phyloP scores from a whole-genome alignment of 2,113 vertebrate genomes.

The Microcebus jonahi region DNA sequence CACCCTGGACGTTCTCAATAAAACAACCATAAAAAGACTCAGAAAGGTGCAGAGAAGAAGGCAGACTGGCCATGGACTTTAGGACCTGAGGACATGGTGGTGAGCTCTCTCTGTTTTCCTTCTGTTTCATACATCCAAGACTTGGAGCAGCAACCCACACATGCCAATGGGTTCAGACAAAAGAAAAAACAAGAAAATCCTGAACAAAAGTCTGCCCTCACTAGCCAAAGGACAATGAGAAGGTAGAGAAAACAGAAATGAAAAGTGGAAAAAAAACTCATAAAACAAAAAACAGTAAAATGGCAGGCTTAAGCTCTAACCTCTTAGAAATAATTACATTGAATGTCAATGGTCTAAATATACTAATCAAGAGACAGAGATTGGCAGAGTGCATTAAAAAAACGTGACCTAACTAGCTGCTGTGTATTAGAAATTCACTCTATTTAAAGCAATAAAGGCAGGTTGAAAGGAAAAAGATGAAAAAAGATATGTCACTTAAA shows the following conservation, averaged over 20 bases:
- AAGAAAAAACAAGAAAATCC: neutral
- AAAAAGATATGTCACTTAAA: neutral
- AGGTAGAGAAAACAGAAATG: neutral
- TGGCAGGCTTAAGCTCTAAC: neutral
- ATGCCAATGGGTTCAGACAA: neutral
- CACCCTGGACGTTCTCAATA: neutral
- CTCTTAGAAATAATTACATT: neutral
- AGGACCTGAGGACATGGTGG: neutral
- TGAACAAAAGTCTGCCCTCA: neutral
- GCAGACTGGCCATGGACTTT: neutral
- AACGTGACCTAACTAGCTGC: neutral
- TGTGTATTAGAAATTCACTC: neutral
- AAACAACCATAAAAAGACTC: neutral
- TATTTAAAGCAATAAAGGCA: neutral
- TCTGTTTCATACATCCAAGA: neutral
- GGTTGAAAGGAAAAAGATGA: neutral
- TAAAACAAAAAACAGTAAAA: neutral
- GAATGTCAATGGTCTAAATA: neutral
- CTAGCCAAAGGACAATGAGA: neutral
- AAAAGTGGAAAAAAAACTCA: neutral
- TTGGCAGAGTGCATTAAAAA: neutral
- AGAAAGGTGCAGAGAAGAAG: neutral
- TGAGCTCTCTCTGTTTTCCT: neutral
- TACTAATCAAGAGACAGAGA: neutral
- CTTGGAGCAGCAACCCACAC: neutral